Evolutionary conservation across 2,888 invertebrate genomes (phyloP).

Genomic region (Cerceris ruficornis): DNA sequence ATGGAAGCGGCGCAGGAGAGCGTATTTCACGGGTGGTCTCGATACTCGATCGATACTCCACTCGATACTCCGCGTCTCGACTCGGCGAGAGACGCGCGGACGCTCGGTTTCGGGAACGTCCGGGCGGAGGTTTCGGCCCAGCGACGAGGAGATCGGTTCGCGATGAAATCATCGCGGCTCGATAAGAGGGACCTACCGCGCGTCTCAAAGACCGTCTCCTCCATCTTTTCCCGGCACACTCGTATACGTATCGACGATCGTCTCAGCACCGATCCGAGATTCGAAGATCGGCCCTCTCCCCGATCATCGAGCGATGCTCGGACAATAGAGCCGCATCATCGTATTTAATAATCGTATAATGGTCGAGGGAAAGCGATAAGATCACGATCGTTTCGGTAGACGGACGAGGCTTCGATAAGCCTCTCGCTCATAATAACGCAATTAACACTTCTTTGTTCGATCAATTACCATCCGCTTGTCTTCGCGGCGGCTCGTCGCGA

Average conservation of each 20-base stretch:
- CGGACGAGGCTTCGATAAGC: slow-evolving; percentile 52
- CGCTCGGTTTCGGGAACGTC: no score
- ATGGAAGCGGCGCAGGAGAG: neutral
- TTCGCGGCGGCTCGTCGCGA: slow-evolving; percentile 44
- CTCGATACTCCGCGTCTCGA: neutral
- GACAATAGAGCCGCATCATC: slow-evolving; percentile 80
- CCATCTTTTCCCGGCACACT: slow-evolving; percentile 56
- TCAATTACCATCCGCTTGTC: slow-evolving; percentile 59
- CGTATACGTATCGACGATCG: slow-evolving; percentile 1
- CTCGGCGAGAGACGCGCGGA: no score
- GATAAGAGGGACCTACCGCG: slow-evolving; percentile 60
- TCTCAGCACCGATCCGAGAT: slow-evolving; percentile 4
- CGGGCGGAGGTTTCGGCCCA: no score
- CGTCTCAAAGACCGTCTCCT: slow-evolving; percentile 46
- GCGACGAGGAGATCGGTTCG: slow-evolving; percentile 17
- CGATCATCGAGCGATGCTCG: slow-evolving; percentile 66
- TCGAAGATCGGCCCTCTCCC: slow-evolving; percentile 38
- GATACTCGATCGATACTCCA: neutral
- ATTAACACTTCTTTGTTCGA: slow-evolving; percentile 79
- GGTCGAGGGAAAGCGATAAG: slow-evolving; percentile 69
- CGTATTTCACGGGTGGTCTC: slow-evolving; percentile 41
- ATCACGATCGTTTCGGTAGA: slow-evolving; percentile 69
- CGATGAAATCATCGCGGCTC: slow-evolving; percentile 43
- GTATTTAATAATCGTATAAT: slow-evolving; percentile 81
- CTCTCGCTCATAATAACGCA: slow-evolving; percentile 75